Percentiles rank a stretch among this genome's conserved stretches.
Evolutionary conservation across 2,797 vertebrate genomes (phyloP).

Genomic region (Mormyrus hasselquistii): DNA sequence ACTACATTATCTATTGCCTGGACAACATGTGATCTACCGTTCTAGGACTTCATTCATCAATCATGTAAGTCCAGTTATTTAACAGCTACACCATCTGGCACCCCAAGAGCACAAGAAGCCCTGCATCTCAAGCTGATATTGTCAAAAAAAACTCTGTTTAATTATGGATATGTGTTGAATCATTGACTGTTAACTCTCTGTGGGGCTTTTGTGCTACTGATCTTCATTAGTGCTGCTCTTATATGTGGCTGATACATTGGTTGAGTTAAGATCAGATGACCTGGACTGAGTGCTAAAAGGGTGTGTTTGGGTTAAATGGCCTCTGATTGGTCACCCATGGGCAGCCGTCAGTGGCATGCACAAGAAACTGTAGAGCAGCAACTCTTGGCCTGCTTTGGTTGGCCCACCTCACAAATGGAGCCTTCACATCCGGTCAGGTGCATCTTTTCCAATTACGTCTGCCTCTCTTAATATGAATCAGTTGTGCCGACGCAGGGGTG

Average conservation of each 20-base stretch:
- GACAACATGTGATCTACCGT: background rate
- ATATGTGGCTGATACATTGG: background rate
- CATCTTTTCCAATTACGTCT: background rate
- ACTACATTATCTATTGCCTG: background rate
- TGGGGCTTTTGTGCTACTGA: background rate
- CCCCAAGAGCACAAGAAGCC: background rate
- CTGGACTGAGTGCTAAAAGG: background rate
- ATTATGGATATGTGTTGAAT: background rate
- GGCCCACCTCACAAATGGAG: background rate
- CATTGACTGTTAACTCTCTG: background rate
- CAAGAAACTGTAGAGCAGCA: background rate
- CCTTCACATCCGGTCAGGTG: background rate
- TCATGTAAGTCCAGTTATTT: background rate
- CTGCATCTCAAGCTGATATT: background rate
- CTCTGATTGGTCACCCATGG: background rate
- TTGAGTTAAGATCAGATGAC: background rate
- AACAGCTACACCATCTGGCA: background rate
- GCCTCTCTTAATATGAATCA: background rate
- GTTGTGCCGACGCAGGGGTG: too few species aligned
- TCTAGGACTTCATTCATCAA: background rate
- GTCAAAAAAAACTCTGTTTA: background rate
- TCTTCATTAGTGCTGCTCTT: background rate
- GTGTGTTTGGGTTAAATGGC: background rate
- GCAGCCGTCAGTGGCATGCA: background rate
- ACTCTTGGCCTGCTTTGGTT: background rate